phyloP scores from a whole-genome alignment of 2,797 vertebrate species.

The Thunnus albacares region DNA sequence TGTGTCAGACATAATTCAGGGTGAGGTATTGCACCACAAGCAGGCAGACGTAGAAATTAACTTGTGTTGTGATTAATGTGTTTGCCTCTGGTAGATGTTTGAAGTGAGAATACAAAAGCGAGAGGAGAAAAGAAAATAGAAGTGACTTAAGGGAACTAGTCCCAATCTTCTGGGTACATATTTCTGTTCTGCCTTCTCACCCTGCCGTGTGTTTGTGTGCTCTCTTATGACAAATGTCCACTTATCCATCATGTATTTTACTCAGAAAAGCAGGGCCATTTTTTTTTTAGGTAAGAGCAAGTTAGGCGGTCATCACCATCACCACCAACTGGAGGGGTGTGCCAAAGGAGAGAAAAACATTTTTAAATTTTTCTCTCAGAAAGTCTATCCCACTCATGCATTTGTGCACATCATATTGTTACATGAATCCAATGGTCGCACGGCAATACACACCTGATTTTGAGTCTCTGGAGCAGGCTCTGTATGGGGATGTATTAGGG shows the following conservation, averaged over 20 bases:
- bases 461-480: too few relatives aligned
- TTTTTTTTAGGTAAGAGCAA: too few relatives aligned
- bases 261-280: too few relatives aligned
- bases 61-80: constrained; percentile 57
- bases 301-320: too few relatives aligned
- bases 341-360: too few relatives aligned
- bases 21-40: constrained; percentile 51
- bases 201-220: background rate
- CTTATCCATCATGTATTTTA: background rate
- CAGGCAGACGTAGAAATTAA: constrained; percentile 44
- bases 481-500: too few relatives aligned
- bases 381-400: too few relatives aligned
- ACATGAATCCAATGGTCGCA: too few relatives aligned
- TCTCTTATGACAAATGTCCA: background rate
- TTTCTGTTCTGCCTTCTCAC: background rate
- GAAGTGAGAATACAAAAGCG: constrained; percentile 23
- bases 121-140: constrained; percentile 29
- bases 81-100: constrained; percentile 48
- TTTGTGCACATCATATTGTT: too few relatives aligned
- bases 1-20: constrained; percentile 53
- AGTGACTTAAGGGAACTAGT: constrained; percentile 23
- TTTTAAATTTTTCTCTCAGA: too few relatives aligned
- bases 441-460: too few relatives aligned
- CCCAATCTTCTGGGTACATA: constrained; percentile 10
- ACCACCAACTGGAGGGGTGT: too few relatives aligned